Evolutionary conservation across 53 echinoderm and acorn worm genomes (phyloP), one percentile per base, ranked within the genome.

Genomic region (Holothuria scabra): DNA sequence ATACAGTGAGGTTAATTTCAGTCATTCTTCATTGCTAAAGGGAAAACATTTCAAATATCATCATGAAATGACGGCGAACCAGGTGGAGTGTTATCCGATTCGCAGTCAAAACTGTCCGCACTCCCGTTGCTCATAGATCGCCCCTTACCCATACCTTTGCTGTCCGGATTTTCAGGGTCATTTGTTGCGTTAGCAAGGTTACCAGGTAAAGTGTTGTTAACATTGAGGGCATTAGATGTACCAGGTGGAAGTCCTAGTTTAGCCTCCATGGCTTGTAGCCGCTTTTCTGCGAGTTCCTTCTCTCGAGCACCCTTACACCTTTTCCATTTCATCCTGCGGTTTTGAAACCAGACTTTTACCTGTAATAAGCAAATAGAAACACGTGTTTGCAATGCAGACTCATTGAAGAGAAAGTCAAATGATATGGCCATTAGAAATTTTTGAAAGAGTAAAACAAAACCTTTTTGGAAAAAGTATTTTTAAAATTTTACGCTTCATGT

Each of bases 341-440:
- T 96, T 81, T 96, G 97, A 74, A 96, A 96, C 97, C 97, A 96
- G n/a, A 96, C 97, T 78, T 96, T 96, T 20, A 96, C 93, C 97
- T 96, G 71, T 28, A n/a, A 60, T 5, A 41, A 60, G 28, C 23
- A 74, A 78, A 52, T 16, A 52, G 0, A 0, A 52, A 52, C 14
- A 52, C 14, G 1, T 0, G 18, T 52, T 52, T 52, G 5, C 10
- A 7, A 7, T 7, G 44, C 5, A 44, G 44, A 7, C 6, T 41
- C 2, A 41, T 41, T 41, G 41, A 41, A 41, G 41, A 5, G 10
- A 41, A 41, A 41, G 41, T 5, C 6, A 41, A 41, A 41, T 41
- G 41, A 41, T 41, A 41, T 6, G 7, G 10, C 7, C 10, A 41
- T 2, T 41, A 5, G 41, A 41, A 41, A 8, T 8, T 41, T 41